phyloP scores from a whole-genome alignment of 2,888 invertebrate species.

The Plagodis pulveraria region DNA sequence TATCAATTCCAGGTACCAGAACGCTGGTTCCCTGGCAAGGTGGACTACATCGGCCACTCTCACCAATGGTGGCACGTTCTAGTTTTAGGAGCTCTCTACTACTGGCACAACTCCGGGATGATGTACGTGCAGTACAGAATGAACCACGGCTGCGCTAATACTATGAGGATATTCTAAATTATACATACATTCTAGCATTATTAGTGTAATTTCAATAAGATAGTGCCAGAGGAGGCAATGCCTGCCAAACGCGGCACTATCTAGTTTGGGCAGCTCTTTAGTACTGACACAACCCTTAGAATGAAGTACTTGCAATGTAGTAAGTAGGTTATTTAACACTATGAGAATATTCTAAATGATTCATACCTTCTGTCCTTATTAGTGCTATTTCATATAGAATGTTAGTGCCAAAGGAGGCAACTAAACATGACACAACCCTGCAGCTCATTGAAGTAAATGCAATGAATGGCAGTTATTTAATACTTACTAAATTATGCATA shows the following conservation, averaged over 20 bases:
- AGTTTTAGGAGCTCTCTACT: slow-evolving; percentile 94
- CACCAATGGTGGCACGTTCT: slow-evolving; percentile 99
- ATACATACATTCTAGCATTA: background rate
- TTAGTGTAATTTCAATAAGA: background rate
- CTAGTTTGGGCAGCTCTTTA: too few relatives aligned
- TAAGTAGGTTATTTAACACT: slow-evolving; percentile 42
- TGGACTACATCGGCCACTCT: slow-evolving; percentile 97
- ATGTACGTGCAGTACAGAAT: slow-evolving; percentile 92
- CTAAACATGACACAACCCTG: too few relatives aligned
- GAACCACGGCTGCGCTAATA: slow-evolving; percentile 90
- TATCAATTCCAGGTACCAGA: slow-evolving; percentile 88
- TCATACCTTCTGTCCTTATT: too few relatives aligned
- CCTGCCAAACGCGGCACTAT: too few relatives aligned
- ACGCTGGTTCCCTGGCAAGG: slow-evolving; percentile 92
- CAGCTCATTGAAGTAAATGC: too few relatives aligned
- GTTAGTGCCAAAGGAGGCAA: too few relatives aligned
- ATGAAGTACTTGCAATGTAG: too few relatives aligned
- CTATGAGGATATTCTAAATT: slow-evolving; percentile 85
- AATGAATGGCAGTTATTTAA: too few relatives aligned
- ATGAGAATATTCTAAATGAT: slow-evolving; percentile 63
- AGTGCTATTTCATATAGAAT: too few relatives aligned
- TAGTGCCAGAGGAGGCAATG: too few relatives aligned
- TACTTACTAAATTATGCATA: too few relatives aligned
- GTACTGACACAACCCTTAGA: too few relatives aligned
- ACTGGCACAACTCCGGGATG: slow-evolving; percentile 96